A percentile compares a stretch with the other conserved stretches of the same genome.
These are phyloP conservation scores for Proctacanthus coquilletti DNA, from an alignment of 1,140 invertebrate species.

Conservation along the genomic window DNA sequence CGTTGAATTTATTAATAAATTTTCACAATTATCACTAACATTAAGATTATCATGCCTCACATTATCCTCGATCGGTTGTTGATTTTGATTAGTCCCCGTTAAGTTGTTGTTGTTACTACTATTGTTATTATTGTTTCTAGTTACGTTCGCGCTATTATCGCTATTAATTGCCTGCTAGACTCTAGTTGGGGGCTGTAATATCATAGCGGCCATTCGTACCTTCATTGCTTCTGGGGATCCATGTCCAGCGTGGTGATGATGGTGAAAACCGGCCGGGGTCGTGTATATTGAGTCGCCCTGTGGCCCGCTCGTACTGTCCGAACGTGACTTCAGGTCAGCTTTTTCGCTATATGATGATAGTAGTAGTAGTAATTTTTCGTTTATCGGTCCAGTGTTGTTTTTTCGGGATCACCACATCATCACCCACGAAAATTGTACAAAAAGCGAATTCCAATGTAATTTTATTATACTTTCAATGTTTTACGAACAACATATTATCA, in stretches of 20 bases:
- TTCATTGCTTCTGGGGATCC: constrained; percentile 54
- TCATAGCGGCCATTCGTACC: constrained; percentile 61
- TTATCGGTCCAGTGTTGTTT: too few species aligned
- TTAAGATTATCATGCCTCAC: constrained; percentile 11
- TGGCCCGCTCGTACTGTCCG: constrained; percentile 29
- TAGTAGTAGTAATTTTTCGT: too few species aligned
- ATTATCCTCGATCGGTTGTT: not conserved
- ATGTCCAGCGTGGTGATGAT: constrained; percentile 22
- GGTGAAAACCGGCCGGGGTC: constrained; percentile 29
- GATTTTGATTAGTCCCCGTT: constrained; percentile 2
- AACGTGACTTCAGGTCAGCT: constrained; percentile 31
- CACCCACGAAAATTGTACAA: too few species aligned
- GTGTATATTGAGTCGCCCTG: constrained; percentile 31
- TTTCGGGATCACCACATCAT: too few species aligned
- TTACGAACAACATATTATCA: too few species aligned
- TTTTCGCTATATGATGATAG: constrained; percentile 30
- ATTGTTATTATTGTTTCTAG: constrained; percentile 12
- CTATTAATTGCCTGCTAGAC: constrained; percentile 43
- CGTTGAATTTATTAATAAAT: constrained; percentile 6
- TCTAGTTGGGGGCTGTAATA: constrained; percentile 61
- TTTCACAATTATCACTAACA: constrained; percentile 7
- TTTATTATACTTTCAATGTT: too few species aligned
- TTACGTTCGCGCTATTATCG: constrained; percentile 6
- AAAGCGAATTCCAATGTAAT: too few species aligned
- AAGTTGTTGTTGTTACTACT: constrained; percentile 14